phyloP scores from a whole-genome alignment of 2,888 invertebrate genomes.

The Laothoe populi region DNA sequence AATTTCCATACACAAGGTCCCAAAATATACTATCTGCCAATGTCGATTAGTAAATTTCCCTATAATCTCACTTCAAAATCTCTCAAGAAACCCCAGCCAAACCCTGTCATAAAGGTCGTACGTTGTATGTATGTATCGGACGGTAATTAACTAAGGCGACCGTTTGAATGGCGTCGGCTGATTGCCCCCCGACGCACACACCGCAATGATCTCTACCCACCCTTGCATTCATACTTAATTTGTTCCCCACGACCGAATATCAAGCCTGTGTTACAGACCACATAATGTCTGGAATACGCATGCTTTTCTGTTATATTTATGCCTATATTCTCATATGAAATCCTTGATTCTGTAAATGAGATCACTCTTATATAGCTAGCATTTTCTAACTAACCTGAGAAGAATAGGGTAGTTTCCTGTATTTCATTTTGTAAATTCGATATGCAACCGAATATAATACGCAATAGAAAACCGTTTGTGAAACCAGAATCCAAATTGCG shows the following conservation, averaged over 20 bases:
- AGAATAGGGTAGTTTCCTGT: no score
- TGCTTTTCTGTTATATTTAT: no score
- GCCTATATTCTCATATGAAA: no score
- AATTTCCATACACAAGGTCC: background rate
- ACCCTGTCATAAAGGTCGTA: background rate
- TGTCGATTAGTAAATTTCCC: background rate
- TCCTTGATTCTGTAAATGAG: no score
- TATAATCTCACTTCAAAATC: background rate
- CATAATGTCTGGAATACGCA: background rate
- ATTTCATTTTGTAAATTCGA: no score
- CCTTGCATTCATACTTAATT: conserved; percentile 34
- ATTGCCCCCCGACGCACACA: conserved; percentile 53
- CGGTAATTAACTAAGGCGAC: conserved; percentile 65
- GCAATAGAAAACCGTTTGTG: no score
- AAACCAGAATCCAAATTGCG: no score
- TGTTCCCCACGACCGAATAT: conserved; percentile 27
- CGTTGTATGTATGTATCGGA: conserved; percentile 41
- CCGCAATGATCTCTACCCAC: conserved; percentile 52
- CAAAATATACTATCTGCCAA: background rate
- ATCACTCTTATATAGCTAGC: no score
- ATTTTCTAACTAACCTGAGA: no score
- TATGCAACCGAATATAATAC: no score
- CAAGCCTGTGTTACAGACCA: background rate
- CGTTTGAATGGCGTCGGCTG: conserved; percentile 62
- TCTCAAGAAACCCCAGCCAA: background rate